Percentiles rank a stretch among this genome's conserved stretches.
These are phyloP conservation scores for Philereme transversata DNA, from an alignment of 2,888 invertebrate species.

Conservation along the genomic window DNA sequence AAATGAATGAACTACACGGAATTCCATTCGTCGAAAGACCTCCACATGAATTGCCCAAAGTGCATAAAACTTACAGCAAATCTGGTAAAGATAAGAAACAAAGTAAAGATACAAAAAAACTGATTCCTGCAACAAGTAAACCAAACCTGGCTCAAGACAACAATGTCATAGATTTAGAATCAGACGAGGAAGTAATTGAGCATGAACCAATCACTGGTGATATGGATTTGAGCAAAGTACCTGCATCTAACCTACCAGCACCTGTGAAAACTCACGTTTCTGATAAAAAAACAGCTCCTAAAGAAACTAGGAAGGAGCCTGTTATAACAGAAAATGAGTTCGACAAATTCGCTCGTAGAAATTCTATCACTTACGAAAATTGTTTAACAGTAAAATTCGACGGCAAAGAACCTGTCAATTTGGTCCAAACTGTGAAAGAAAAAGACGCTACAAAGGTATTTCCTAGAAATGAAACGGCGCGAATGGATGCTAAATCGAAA, in stretches of 20 bases:
- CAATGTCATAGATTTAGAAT: constrained; percentile 47
- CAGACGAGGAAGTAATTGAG: constrained; percentile 61
- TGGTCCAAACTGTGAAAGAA: constrained; percentile 63
- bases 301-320: constrained; percentile 54
- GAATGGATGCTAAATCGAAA: constrained; percentile 57
- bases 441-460: constrained; percentile 58
- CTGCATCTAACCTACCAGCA: constrained; percentile 33
- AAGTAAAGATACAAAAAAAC: constrained; percentile 49
- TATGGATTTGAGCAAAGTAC: constrained; percentile 45
- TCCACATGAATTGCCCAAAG: constrained; percentile 61
- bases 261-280: constrained; percentile 35
- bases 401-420: constrained; percentile 60
- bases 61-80: constrained; percentile 49
- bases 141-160: constrained; percentile 45
- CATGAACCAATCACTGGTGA: constrained; percentile 61
- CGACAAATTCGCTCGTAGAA: constrained; percentile 75
- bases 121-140: constrained; percentile 51
- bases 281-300: constrained; percentile 27
- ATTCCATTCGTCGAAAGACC: constrained; percentile 71
- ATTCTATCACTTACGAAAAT: constrained; percentile 73
- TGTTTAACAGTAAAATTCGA: constrained; percentile 69
- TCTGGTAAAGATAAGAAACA: constrained; percentile 42
- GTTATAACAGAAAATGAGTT: constrained; percentile 79
- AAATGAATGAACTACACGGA: constrained; percentile 79
- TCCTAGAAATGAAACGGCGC: constrained; percentile 55